phyloP scores from a whole-genome alignment of 1,140 invertebrate genomes.

The Arctopsyche grandis region DNA sequence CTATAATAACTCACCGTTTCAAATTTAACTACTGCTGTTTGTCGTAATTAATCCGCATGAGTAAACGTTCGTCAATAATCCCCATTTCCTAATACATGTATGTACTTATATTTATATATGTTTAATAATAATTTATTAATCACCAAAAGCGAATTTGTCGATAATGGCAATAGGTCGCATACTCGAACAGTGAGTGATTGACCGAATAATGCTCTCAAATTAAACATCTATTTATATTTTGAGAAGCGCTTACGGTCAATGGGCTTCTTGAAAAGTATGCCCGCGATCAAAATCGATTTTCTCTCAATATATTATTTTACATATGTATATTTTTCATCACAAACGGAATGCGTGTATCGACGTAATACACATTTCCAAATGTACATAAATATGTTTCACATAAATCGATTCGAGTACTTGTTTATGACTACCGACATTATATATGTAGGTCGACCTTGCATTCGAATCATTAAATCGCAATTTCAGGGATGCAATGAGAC shows the following conservation, averaged over 20 bases:
- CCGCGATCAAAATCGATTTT: background rate
- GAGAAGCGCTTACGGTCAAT: conserved; percentile 1
- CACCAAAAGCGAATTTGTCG: background rate
- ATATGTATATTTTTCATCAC: background rate
- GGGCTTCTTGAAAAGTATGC: conserved; percentile 1
- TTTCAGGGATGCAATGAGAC: no score
- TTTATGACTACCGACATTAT: no score
- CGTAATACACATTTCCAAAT: background rate
- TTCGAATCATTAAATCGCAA: no score
- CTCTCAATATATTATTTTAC: background rate
- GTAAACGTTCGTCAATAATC: no score
- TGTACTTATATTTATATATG: background rate
- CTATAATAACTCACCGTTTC: no score
- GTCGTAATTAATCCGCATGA: no score
- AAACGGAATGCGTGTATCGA: background rate
- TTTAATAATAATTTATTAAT: background rate
- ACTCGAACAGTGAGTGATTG: conserved; percentile 25
- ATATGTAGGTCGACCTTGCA: no score
- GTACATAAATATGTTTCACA: no score
- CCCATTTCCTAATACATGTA: background rate
- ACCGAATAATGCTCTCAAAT: conserved; percentile 33
- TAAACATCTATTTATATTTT: conserved; percentile 31
- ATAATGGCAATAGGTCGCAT: conserved; percentile 31
- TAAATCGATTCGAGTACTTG: no score
- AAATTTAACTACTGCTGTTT: no score